Conservation (phyloP, 2,888 invertebrate species). For the Matsumyia berberina region DNA sequence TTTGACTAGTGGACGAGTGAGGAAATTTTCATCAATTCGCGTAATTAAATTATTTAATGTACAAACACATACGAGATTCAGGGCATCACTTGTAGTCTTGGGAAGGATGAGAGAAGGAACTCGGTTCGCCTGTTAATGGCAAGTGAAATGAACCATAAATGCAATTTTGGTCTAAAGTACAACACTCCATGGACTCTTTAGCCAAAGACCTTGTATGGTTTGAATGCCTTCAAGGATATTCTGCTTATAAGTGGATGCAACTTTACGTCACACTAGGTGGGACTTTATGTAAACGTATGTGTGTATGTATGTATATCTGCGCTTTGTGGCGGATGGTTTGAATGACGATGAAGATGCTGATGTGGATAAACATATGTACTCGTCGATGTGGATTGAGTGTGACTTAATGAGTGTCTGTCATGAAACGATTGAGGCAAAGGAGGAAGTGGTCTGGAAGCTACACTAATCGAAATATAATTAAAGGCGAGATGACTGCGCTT, state of each 20-base stretch:
- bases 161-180: conserved; percentile 5
- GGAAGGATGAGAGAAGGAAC: background rate
- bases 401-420: background rate
- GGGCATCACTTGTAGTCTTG: conserved; percentile 14
- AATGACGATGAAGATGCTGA: too few relatives aligned
- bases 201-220: background rate
- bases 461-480: conserved; percentile 21
- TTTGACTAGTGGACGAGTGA: conserved; percentile 7
- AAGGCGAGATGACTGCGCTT: background rate
- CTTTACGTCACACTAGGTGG: background rate
- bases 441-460: background rate
- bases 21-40: background rate
- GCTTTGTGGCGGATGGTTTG: background rate
- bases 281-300: too few relatives aligned
- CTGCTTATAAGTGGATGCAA: conserved; percentile 1
- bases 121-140: background rate
- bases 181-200: background rate
- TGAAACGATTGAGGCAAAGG: background rate
- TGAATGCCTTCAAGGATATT: conserved; percentile 16
- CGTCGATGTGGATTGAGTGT: background rate
- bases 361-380: too few relatives aligned
- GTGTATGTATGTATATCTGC: background rate
- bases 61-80: background rate
- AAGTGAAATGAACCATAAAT: conserved; percentile 14
- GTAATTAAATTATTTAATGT: conserved; percentile 24